Evolutionary conservation across 2,888 invertebrate species (phyloP), one percentile per base, ranked within the genome.

Genomic region (Campoplex capitator): DNA sequence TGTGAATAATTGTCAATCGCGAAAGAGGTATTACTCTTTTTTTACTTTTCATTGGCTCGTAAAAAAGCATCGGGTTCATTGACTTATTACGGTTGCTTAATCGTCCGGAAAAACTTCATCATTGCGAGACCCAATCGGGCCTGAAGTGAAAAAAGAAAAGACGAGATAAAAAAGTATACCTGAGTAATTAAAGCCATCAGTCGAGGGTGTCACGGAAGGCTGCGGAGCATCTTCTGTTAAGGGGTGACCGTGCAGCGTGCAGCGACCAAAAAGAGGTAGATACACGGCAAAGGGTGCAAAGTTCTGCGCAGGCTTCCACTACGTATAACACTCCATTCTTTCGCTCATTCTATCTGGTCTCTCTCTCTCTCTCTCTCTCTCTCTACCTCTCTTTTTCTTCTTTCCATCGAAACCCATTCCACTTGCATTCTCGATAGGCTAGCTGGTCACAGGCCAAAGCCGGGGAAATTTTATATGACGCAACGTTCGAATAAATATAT

Each of bases 101-200:
- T 32, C n/a, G 28, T 54, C 32, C 11, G 32, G 83, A 73, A 58
- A 81, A 90, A 90, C 84, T 90, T 89, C 38, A 76, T 67, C 87
- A 88, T 88, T 87, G 87, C 87, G 84, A 84, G 88, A 89, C 88
- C 90, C 91, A 92, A 91, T 92, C 92, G 91, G 90, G 80, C 91
- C 91, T 90, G 91, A 90, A 91, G 89, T 42, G 84, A 85, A 90
- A 90, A 91, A 89, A 90, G 23, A 71, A 58, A 68, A 58, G 35
- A 62, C 28, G 42, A 51, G 42, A 51, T 51, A 70, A 58, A 68
- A 65, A 62, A 48, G 38, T 16, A 67, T 45, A 4, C 88, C 83
- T 58, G 68, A 87, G 91, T 92, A 93, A 93, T 93, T 92, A 92
- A 92, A 91, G 90, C 89, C 88, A 92, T 93, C 91, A 88, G 89